phyloP scores from a whole-genome alignment of 2,113 vertebrate genomes.

The Calypte anna region DNA sequence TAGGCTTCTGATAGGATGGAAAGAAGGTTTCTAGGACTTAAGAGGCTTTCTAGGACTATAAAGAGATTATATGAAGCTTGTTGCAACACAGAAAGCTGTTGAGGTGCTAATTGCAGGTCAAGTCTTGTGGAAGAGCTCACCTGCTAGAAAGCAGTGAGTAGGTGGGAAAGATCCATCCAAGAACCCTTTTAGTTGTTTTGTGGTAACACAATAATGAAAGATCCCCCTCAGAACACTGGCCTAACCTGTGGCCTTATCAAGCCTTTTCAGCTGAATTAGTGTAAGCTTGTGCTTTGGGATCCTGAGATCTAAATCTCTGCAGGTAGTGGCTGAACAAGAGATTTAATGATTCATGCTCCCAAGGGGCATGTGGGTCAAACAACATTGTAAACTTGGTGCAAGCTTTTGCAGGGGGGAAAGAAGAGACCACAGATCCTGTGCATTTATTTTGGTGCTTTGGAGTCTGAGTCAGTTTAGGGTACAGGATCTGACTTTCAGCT shows the following conservation, averaged over 20 bases:
- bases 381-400: background rate
- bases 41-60: background rate
- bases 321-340: background rate
- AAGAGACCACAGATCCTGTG: background rate
- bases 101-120: background rate
- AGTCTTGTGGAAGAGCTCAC: background rate
- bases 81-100: background rate
- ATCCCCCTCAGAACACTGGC: background rate
- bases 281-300: background rate
- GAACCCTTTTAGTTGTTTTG: background rate
- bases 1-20: background rate
- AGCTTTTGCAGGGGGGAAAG: background rate
- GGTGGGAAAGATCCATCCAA: accelerated
- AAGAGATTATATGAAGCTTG: background rate
- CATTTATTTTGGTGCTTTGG: background rate
- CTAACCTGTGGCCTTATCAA: background rate
- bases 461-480: background rate
- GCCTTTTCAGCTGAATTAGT: background rate
- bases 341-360: background rate
- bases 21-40: background rate
- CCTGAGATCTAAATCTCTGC: background rate
- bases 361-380: background rate
- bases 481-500: background rate
- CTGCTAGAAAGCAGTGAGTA: background rate
- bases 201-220: background rate